These are phyloP conservation scores for Ptychodera flava DNA, from an alignment of 35 echinoderm and acorn worm genomes.

Conservation along the genomic window DNA sequence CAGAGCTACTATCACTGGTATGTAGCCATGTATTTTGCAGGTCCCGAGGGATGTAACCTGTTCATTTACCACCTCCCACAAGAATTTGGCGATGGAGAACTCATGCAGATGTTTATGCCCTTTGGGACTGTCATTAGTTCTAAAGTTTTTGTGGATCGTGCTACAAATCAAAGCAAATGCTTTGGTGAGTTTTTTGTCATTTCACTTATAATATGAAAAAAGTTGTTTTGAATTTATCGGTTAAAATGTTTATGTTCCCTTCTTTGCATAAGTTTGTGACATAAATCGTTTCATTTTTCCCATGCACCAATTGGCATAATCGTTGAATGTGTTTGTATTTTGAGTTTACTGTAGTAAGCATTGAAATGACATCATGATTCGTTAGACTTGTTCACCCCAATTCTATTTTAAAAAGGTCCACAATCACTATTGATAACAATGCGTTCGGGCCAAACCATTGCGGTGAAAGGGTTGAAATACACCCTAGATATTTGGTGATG, in stretches of 20 bases:
- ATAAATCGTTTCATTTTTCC: too few relatives aligned
- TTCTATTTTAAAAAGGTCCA: too few relatives aligned
- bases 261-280: not conserved
- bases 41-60: constrained; percentile 93
- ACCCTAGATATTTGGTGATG: too few relatives aligned
- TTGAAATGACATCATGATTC: too few relatives aligned
- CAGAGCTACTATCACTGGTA: too few relatives aligned
- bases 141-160: constrained; percentile 93
- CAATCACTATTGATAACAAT: too few relatives aligned
- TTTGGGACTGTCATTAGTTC: constrained; percentile 94
- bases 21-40: constrained; percentile 23
- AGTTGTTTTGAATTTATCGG: not conserved
- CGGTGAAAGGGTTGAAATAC: too few relatives aligned
- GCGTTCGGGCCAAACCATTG: too few relatives aligned
- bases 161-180: constrained; percentile 98
- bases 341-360: too few relatives aligned
- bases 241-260: not conserved
- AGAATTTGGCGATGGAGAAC: constrained; percentile 86
- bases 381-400: too few relatives aligned
- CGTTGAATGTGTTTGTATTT: too few relatives aligned
- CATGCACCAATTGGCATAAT: too few relatives aligned
- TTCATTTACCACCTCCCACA: constrained; percentile 97
- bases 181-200: constrained; percentile 69
- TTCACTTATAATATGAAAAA: not conserved
- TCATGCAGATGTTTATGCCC: constrained; percentile 92